These are phyloP conservation scores for Ophion slaviceki DNA, from an alignment of 2,888 invertebrate genomes.

Conservation along the genomic window DNA sequence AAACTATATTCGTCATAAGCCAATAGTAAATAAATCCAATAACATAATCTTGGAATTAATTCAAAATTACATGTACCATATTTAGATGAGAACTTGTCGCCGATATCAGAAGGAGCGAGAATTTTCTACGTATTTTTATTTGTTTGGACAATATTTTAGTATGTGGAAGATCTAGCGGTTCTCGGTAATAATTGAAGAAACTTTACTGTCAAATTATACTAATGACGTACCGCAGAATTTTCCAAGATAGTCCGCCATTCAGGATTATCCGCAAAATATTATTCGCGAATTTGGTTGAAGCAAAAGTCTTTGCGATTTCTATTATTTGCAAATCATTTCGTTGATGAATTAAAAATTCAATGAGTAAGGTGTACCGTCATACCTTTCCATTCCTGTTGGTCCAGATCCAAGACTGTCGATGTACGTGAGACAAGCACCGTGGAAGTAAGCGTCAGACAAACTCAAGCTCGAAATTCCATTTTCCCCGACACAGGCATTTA, in stretches of 20 bases:
- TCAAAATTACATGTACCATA: no score
- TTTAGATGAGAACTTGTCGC: not conserved
- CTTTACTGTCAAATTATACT: not conserved
- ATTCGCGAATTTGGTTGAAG: not conserved
- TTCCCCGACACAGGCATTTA: constrained; percentile 86
- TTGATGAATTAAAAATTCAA: not conserved
- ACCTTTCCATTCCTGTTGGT: constrained; percentile 89
- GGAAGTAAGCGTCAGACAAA: constrained; percentile 90
- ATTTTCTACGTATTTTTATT: not conserved
- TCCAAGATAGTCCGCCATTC: no score
- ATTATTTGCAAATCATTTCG: not conserved
- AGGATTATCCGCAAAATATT: no score
- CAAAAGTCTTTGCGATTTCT: not conserved
- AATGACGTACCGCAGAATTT: no score
- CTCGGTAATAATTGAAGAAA: not conserved
- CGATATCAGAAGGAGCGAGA: not conserved
- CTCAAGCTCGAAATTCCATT: constrained; percentile 78
- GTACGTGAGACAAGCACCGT: constrained; percentile 96
- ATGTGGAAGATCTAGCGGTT: not conserved
- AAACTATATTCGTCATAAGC: no score
- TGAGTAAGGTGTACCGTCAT: constrained; percentile 71
- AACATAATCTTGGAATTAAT: no score
- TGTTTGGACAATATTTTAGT: not conserved
- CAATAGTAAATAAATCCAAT: not conserved
- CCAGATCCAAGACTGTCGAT: constrained; percentile 96